Evolutionary conservation across 2,797 vertebrate genomes (phyloP).

Genomic region (Onychomys torridus): DNA sequence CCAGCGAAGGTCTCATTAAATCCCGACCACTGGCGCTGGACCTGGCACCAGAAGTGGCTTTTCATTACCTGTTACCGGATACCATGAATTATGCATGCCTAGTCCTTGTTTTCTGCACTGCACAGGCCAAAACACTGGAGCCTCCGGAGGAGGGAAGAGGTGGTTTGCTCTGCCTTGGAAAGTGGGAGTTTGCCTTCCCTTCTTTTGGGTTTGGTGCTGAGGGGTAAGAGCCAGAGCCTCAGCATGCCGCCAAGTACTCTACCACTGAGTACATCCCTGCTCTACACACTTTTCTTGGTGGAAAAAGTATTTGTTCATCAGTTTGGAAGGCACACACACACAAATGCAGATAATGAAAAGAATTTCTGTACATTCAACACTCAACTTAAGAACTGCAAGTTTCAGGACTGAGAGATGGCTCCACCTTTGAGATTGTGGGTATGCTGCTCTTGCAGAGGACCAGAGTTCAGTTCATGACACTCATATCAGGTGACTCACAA

Average conservation of each 20-base stretch:
- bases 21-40: not conserved
- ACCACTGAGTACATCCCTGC: not conserved
- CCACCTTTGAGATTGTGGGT: not conserved
- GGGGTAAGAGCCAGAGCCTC: not conserved
- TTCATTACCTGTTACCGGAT: constrained; percentile 58
- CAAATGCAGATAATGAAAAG: not conserved
- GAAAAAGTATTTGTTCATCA: not conserved
- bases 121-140: not conserved
- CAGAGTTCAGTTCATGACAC: not conserved
- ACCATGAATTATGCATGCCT: not conserved
- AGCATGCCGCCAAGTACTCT: not conserved
- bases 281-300: not conserved
- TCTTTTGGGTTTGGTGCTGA: not conserved
- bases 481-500: not conserved
- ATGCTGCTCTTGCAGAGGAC: not conserved
- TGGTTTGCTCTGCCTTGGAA: not conserved
- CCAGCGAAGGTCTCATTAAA: constrained; percentile 22
- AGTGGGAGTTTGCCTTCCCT: not conserved
- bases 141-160: not conserved
- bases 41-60: constrained; percentile 36
- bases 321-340: not conserved
- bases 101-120: not conserved
- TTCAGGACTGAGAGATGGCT: not conserved
- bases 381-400: constrained; percentile 23
- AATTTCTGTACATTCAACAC: not conserved